Evolutionary conservation across 2,888 invertebrate species (phyloP).

Genomic region (Lasioglossum malachurum): DNA sequence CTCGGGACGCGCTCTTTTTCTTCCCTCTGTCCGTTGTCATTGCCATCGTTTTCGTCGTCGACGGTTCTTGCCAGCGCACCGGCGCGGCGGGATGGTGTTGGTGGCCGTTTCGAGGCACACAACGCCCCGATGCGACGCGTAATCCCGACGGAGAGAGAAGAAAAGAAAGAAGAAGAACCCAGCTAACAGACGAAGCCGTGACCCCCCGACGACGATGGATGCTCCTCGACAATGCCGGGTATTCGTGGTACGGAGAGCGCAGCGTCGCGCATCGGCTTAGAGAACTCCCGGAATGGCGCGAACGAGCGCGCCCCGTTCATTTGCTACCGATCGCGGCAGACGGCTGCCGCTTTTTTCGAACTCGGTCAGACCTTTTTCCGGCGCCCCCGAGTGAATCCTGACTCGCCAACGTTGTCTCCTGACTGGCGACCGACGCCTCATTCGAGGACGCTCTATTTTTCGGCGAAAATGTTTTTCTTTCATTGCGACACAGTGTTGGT

Average conservation of each 20-base stretch:
- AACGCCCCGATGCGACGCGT: constrained; percentile 49
- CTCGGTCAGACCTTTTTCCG: constrained; percentile 41
- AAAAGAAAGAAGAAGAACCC: constrained; percentile 49
- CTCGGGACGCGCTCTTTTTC: constrained; percentile 56
- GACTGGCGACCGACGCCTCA: not conserved
- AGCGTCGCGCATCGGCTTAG: constrained; percentile 47
- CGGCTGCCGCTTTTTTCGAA: constrained; percentile 33
- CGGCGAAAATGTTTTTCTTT: not conserved
- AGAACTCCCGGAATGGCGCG: constrained; percentile 53
- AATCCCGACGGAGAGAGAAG: constrained; percentile 56
- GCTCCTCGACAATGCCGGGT: constrained; percentile 67
- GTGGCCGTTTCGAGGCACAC: constrained; percentile 49
- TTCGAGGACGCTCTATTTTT: not conserved
- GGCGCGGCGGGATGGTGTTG: constrained; percentile 57
- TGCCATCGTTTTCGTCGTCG: constrained; percentile 51
- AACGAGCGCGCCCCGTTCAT: constrained; percentile 51
- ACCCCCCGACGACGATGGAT: constrained; percentile 77
- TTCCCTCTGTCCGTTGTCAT: constrained; percentile 61
- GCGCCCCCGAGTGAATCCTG: not conserved
- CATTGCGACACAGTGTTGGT: not conserved
- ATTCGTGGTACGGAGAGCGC: constrained; percentile 33
- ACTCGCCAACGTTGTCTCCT: not conserved
- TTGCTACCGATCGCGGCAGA: constrained; percentile 51
- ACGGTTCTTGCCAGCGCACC: constrained; percentile 51
- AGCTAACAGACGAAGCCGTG: constrained; percentile 22